Conservation (phyloP, 2,888 invertebrate species). For the Vesta saturnalis region DNA sequence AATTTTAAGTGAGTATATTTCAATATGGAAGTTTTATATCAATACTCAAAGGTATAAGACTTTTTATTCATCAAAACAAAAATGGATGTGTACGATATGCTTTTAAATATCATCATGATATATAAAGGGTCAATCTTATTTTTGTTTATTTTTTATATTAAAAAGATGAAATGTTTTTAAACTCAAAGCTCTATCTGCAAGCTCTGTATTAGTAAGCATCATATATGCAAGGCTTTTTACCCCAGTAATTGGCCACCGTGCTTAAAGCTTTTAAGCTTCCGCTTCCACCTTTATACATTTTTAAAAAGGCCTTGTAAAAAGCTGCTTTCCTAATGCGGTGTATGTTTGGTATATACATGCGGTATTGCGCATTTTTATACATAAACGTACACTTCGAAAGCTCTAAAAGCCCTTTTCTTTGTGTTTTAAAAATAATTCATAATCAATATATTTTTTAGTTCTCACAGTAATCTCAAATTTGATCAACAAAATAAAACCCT, state of each 20-base stretch:
- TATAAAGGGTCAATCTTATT: constrained; percentile 16
- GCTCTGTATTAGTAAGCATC: constrained; percentile 54
- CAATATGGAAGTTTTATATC: background rate
- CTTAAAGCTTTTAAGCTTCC: constrained; percentile 63
- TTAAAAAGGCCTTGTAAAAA: constrained; percentile 57
- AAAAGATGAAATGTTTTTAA: constrained; percentile 32
- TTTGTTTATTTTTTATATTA: constrained; percentile 24
- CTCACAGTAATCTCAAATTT: background rate
- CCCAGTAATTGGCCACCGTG: constrained; percentile 63
- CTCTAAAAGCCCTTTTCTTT: constrained; percentile 34
- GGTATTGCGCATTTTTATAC: constrained; percentile 42
- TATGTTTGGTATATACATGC: constrained; percentile 43
- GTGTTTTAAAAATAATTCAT: constrained; percentile 25
- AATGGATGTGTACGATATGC: background rate
- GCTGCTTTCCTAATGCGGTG: constrained; percentile 45
- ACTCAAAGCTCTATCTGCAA: constrained; percentile 30
- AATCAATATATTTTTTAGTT: constrained; percentile 14
- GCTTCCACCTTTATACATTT: constrained; percentile 62
- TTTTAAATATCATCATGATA: background rate
- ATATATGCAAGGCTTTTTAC: constrained; percentile 62
- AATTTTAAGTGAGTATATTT: constrained; percentile 1
- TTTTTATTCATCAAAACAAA: background rate
- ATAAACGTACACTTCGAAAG: constrained; percentile 25
- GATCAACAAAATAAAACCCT: background rate
- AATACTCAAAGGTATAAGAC: background rate